These are phyloP conservation scores for Campylorhamphus procurvoides DNA, from an alignment of 2,113 vertebrate genomes.

Conservation along the genomic window DNA sequence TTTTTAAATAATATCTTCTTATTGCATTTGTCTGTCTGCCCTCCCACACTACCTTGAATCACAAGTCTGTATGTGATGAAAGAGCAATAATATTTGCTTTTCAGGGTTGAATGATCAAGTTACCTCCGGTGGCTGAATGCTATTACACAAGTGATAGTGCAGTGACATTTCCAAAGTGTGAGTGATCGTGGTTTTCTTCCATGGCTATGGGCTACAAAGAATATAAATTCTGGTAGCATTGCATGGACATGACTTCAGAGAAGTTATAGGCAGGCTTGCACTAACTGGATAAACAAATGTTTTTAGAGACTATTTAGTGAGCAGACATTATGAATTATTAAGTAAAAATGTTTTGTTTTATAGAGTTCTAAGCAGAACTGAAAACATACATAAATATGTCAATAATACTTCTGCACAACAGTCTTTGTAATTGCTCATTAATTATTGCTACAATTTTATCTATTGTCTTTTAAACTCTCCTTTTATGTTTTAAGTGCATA, in stretches of 20 bases:
- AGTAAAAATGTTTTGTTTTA: background rate
- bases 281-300: background rate
- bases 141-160: slow-evolving; percentile 41
- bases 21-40: slow-evolving; percentile 9
- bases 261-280: background rate
- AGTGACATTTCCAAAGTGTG: slow-evolving; percentile 50
- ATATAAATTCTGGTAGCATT: background rate
- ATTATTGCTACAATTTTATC: slow-evolving; percentile 10
- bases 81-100: slow-evolving; percentile 63
- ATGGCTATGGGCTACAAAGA: background rate
- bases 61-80: slow-evolving; percentile 25
- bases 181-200: slow-evolving; percentile 7
- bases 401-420: background rate
- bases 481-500: background rate
- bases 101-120: slow-evolving; percentile 56
- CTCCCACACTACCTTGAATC: slow-evolving; percentile 13
- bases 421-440: background rate
- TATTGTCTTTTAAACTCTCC: background rate
- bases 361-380: background rate
- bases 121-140: slow-evolving; percentile 33
- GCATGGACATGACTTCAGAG: background rate
- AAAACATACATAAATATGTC: background rate
- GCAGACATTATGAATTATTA: slow-evolving; percentile 22
- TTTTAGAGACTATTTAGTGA: background rate
- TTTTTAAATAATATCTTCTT: background rate